phyloP scores from a whole-genome alignment of 2,113 vertebrate species.

The Atlantisia rogersi region DNA sequence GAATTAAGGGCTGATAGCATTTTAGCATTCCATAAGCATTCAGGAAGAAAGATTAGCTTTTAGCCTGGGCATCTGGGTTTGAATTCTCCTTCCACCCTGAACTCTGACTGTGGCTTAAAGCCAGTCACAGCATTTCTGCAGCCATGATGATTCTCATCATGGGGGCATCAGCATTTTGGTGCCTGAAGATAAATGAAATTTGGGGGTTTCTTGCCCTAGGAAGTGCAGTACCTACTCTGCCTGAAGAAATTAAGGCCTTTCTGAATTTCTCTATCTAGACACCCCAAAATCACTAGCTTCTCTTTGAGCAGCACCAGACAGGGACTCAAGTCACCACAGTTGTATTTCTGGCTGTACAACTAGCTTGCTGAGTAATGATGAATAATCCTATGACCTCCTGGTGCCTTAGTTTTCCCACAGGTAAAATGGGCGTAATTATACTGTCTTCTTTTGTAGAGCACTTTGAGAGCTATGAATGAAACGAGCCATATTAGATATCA shows the following conservation, averaged over 20 bases:
- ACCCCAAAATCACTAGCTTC: background rate
- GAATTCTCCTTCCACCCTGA: background rate
- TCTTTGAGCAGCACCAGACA: background rate
- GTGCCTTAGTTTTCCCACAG: constrained; percentile 38
- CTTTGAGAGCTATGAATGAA: constrained; percentile 13
- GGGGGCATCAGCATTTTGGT: background rate
- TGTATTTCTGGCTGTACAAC: constrained; percentile 25
- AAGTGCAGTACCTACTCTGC: background rate
- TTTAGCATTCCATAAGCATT: background rate
- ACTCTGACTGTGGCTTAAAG: background rate
- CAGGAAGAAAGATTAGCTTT: background rate
- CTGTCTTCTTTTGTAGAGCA: background rate
- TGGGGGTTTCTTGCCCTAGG: background rate
- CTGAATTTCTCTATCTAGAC: background rate
- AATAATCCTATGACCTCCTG: constrained; percentile 1
- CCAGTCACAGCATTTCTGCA: background rate
- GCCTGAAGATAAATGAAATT: background rate
- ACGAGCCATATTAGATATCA: background rate
- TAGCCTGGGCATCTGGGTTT: background rate
- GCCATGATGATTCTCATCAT: background rate
- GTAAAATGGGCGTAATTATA: constrained; percentile 8
- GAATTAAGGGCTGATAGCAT: background rate
- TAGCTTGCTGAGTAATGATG: background rate
- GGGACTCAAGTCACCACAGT: background rate
- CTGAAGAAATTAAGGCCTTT: background rate